Base-by-base conservation (phyloP, 2,888 invertebrate species). In the Brachycybe producta region DNA sequence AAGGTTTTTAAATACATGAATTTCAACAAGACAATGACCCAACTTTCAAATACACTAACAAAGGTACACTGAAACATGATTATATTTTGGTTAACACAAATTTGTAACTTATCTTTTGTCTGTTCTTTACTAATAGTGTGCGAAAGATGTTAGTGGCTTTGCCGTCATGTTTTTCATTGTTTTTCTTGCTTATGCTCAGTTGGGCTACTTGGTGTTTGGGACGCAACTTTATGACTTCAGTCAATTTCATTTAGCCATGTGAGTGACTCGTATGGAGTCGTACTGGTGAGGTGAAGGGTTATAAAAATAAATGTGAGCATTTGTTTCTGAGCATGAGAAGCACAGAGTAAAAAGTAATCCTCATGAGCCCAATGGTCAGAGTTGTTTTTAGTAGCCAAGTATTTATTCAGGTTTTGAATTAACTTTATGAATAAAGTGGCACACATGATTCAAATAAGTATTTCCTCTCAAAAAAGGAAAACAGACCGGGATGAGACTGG, bases 121-220 rank as follows among this genome's bases (percentile, higher is more conserved):
- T 38, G 39, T 24, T 24, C 26, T 23, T 2, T 19, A 5, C 17
- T 34, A 15, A 38, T 11, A 77, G 73, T 81, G 82, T 62, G 74
- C 78, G 4, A 75, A 74, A 60, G 82, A 83, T 62, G 68, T 84
- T 56, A 68, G 75, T 36, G 81, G 80, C 8, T 84, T 83, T 63
- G 75, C 77, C n/a, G 67, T 83, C 21, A 82, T 84, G 81, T 83
- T 84, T 66, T 74, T 78, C 62, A 79, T 84, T 55, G 77, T 82
- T 32, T 82, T 84, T 67, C 69, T 81, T 59, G 81, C 83, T 26
- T 84, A 80, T 65, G 79, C 82, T 1, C 78, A 80, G 65, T 68
- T 83, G 45, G 83, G 82, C 8, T 77, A 79, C 55, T 67, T 83
- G 23, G 67, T 82, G 15, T 84, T 84, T 65, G 83, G 83, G 42